phyloP scores from a whole-genome alignment of 2,113 vertebrate species.

The Nannobrachium achirus region DNA sequence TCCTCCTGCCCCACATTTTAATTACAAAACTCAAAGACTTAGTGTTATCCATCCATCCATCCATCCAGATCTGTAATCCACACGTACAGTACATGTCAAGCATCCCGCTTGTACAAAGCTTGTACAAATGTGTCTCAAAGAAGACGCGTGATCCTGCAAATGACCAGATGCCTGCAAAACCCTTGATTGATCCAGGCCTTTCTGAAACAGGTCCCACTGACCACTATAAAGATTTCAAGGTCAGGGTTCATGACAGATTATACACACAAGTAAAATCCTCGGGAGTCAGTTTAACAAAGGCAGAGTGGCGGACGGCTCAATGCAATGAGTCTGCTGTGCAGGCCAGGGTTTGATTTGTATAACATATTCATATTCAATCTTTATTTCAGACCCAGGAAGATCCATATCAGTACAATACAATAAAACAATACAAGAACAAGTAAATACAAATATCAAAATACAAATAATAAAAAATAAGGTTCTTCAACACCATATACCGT shows the following conservation, averaged over 20 bases:
- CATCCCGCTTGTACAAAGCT: neutral
- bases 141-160: constrained; percentile 22
- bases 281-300: constrained; percentile 34
- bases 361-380: no score
- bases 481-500: no score
- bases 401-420: no score
- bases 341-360: no score
- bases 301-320: constrained; percentile 54
- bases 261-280: constrained; percentile 45
- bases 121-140: neutral
- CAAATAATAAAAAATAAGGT: no score
- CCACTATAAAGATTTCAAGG: neutral
- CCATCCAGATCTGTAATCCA: neutral
- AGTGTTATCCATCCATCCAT: neutral
- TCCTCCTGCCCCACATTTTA: constrained; percentile 19
- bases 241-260: constrained; percentile 33
- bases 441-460: no score
- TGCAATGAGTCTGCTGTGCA: neutral
- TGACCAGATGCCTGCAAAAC: constrained; percentile 12
- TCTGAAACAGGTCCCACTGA: neutral
- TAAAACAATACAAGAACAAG: constrained; percentile 18
- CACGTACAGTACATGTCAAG: neutral
- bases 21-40: neutral
- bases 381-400: no score
- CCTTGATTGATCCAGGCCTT: constrained; percentile 45